Evolutionary conservation across 2,797 vertebrate genomes (phyloP), one percentile per base, ranked within the genome.

Genomic region (Pangasius macronema): DNA sequence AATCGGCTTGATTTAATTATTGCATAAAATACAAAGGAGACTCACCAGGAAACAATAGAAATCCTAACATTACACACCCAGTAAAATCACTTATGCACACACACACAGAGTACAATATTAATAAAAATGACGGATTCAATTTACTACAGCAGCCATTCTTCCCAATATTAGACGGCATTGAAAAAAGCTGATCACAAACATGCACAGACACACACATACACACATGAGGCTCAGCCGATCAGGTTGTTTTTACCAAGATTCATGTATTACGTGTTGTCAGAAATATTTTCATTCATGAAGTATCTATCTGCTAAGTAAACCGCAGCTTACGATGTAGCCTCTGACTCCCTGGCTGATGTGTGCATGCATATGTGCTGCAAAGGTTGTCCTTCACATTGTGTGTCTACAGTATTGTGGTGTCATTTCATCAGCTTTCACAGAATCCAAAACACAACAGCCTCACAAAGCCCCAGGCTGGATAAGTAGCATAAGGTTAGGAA

Each of bases 381-480:
- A 79, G 8, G 8, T 57, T 79, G 51, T 55, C 76, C 22, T 55
- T 36, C 16, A 14, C 53, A 79, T 36, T 36, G 51, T 57, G 4
- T 13, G 30, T 39, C 22, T 20, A 36, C 30, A 36, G 3, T 24
- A 59, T 36, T 57, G 30, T 80, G 30, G 49, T 14, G 20, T 57
- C 2, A 39, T 80, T 80, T 59, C 10, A 14, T 36, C 53, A 80
- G 51, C 53, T 80, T 57, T 24, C 51, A 80, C 53, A 80, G 33
- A 80, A 57, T 80, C 20, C 53, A 57, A 57, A 80, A 80, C 20
- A 80, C 76, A 80, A 57, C 53, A 80, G 30, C 18, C 76, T 5
- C 30, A 36, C 16, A 79, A 79, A 55, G 51, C 9, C 76, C 76
- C 16, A 36, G 30, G 20, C 53, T 57, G 18, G 51, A 79, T 79